Percentiles rank a stretch among this genome's conserved stretches.
These are phyloP conservation scores for Bergia sp. DNA, from an alignment of 92 coral and sea anemone genomes.

Conservation along the genomic window DNA sequence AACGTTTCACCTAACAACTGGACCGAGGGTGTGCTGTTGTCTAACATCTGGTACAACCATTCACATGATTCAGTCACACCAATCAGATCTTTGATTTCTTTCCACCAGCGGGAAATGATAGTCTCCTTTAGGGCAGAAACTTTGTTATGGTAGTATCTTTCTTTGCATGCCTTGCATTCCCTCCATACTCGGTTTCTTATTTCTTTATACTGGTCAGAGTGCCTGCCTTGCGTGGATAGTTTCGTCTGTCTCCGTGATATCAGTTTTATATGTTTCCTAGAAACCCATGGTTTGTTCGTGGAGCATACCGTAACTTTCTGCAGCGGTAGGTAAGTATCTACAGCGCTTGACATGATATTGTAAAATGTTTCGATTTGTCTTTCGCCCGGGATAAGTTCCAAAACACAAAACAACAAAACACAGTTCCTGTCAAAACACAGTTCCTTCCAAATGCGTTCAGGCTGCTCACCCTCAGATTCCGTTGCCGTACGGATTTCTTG, in stretches of 20 bases:
- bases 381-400: neutral
- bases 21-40: neutral
- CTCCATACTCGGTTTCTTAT: constrained; percentile 32
- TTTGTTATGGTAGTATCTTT: constrained; percentile 11
- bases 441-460: neutral
- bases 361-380: constrained; percentile 7
- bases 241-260: constrained; percentile 29
- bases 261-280: constrained; percentile 15
- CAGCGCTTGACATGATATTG: neutral
- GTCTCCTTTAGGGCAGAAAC: constrained; percentile 39
- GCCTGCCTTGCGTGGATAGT: constrained; percentile 24
- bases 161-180: constrained; percentile 38
- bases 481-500: neutral
- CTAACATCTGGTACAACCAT: constrained; percentile 12
- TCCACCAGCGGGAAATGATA: constrained; percentile 14
- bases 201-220: constrained; percentile 37
- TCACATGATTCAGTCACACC: neutral
- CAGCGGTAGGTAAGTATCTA: constrained; percentile 7
- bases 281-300: constrained; percentile 43
- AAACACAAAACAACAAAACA: neutral
- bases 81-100: neutral
- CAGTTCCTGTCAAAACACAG: neutral
- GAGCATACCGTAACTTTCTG: constrained; percentile 8
- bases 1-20: neutral
- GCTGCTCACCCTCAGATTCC: neutral